Percentiles rank a stretch among this genome's conserved stretches.
Conservation (phyloP, 2,888 invertebrate genomes). For the Eilema griseolum region DNA sequence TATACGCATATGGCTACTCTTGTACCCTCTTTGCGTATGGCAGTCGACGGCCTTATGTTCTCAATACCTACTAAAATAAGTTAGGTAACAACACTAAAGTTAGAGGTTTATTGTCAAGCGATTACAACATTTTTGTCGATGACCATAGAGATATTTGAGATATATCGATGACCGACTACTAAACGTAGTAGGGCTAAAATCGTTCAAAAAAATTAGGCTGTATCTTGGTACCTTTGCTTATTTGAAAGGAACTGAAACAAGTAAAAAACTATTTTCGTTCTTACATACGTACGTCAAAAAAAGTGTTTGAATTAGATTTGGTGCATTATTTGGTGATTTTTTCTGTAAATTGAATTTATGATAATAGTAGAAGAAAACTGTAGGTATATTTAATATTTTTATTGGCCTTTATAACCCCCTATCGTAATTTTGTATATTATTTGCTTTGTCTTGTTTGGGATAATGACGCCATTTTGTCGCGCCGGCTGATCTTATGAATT, state of each 20-base stretch:
- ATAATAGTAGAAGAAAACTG: slow-evolving; percentile 65
- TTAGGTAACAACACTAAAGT: neutral
- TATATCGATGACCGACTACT: neutral
- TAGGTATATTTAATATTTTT: slow-evolving; percentile 25
- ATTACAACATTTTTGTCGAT: slow-evolving; percentile 14
- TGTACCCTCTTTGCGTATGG: too few species aligned
- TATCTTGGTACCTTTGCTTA: slow-evolving; percentile 47
- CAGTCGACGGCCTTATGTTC: too few species aligned
- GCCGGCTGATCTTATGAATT: slow-evolving; percentile 84
- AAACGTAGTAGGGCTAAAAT: slow-evolving; percentile 8
- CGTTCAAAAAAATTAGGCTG: slow-evolving; percentile 28
- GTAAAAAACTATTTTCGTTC: slow-evolving; percentile 67
- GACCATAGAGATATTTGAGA: too few species aligned
- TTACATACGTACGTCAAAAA: slow-evolving; percentile 80
- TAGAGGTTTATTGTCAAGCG: neutral
- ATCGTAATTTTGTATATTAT: slow-evolving; percentile 45
- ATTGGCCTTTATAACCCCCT: slow-evolving; percentile 11
- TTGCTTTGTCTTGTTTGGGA: slow-evolving; percentile 77
- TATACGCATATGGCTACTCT: too few species aligned
- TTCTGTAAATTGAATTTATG: slow-evolving; percentile 68
- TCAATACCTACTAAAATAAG: neutral
- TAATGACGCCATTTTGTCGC: slow-evolving; percentile 87
- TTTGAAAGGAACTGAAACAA: slow-evolving; percentile 43
- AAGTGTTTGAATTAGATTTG: slow-evolving; percentile 75
- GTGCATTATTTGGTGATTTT: slow-evolving; percentile 71